A percentile compares a stretch with the other conserved stretches of the same genome.
phyloP scores from a whole-genome alignment of 1,140 invertebrate genomes.

The Nasonia longicornis region DNA sequence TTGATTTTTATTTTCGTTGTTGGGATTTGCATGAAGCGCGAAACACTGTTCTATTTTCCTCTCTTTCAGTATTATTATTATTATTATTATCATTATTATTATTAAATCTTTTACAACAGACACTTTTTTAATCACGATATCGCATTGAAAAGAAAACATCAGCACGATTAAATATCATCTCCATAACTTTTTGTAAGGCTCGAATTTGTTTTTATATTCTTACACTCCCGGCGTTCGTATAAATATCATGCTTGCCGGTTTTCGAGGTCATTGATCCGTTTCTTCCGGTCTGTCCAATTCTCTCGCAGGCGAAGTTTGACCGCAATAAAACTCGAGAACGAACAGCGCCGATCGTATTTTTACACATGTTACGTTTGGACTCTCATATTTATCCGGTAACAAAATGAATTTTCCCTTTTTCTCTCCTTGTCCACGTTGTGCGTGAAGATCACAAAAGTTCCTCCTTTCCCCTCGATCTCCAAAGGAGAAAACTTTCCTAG shows the following conservation, averaged over 20 bases:
- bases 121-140: neutral
- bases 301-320: slow-evolving; percentile 36
- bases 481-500: slow-evolving; percentile 34
- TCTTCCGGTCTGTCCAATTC: slow-evolving; percentile 51
- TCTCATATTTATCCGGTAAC: slow-evolving; percentile 17
- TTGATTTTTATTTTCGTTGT: neutral
- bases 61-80: neutral
- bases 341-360: slow-evolving; percentile 35
- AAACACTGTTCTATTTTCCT: neutral
- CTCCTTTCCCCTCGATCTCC: slow-evolving; percentile 18
- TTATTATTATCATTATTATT: neutral
- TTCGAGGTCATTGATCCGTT: slow-evolving; percentile 50
- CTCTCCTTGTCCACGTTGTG: slow-evolving; percentile 10
- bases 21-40: slow-evolving; percentile 36
- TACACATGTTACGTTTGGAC: slow-evolving; percentile 15
- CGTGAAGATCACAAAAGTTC: slow-evolving; percentile 30
- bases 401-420: slow-evolving; percentile 30
- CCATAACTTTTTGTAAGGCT: slow-evolving; percentile 4
- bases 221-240: slow-evolving; percentile 7
- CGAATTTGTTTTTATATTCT: slow-evolving; percentile 17
- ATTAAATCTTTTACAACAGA: neutral
- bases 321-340: slow-evolving; percentile 40
- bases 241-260: slow-evolving; percentile 25
- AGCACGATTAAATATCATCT: slow-evolving; percentile 14
- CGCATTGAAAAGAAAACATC: neutral